Conservation (phyloP, 2,888 invertebrate genomes). For the Agriopis marginaria region DNA sequence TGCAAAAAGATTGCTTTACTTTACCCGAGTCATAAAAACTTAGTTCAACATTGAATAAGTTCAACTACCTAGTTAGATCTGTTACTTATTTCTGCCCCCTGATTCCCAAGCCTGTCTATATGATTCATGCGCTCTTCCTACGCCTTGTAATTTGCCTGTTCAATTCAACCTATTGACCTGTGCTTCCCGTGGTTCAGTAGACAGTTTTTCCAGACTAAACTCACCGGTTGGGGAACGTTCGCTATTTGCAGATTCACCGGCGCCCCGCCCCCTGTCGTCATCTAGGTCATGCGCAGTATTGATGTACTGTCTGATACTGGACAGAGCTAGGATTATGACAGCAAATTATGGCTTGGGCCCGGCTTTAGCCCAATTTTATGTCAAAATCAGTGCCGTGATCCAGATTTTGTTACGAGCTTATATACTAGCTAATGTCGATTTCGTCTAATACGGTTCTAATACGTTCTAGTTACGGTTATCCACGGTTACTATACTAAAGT, state of each 20-base stretch:
- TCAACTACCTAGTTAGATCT: neutral
- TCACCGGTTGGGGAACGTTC: constrained; percentile 58
- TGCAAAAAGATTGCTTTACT: neutral
- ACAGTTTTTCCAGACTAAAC: constrained; percentile 52
- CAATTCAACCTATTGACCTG: constrained; percentile 54
- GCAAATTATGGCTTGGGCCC: constrained; percentile 42
- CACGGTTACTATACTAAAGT: neutral
- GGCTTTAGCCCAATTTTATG: constrained; percentile 45
- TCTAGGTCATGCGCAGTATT: constrained; percentile 70
- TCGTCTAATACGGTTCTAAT: neutral
- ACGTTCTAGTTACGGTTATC: neutral
- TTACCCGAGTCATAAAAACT: neutral
- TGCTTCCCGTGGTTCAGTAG: constrained; percentile 39
- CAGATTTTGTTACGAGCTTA: constrained; percentile 16
- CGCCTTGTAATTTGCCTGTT: constrained; percentile 49
- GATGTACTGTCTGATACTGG: constrained; percentile 58
- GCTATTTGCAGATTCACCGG: constrained; percentile 60
- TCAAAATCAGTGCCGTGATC: constrained; percentile 24
- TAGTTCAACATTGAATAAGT: neutral
- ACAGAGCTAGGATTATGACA: constrained; percentile 52
- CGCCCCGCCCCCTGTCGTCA: constrained; percentile 65
- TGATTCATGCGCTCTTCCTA: constrained; percentile 41
- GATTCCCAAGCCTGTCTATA: constrained; percentile 24
- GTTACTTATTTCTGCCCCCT: neutral
- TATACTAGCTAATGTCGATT: neutral